A percentile compares a stretch with the other conserved stretches of the same genome.
Evolutionary conservation across 1,140 invertebrate genomes (phyloP).

Genomic region (Phthorimaea operculella): DNA sequence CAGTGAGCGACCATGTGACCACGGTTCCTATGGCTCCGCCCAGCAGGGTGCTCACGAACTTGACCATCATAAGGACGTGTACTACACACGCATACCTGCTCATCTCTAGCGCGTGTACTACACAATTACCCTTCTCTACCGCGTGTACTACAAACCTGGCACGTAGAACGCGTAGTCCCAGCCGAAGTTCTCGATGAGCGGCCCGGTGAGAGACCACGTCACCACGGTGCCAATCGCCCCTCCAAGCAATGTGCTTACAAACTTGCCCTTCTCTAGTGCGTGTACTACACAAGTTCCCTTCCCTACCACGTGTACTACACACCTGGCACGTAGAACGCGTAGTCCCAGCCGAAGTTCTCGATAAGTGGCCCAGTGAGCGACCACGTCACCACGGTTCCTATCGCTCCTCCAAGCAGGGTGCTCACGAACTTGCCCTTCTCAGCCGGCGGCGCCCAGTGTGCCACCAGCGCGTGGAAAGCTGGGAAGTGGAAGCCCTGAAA

Average conservation of each 20-base stretch:
- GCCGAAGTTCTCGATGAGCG: conserved; percentile 72
- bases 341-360: conserved; percentile 75
- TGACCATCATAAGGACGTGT: too few relatives aligned
- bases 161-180: conserved; percentile 82
- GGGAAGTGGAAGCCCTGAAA: conserved; percentile 76
- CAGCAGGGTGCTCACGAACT: conserved; percentile 77
- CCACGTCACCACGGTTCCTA: conserved; percentile 82
- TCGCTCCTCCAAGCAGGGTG: conserved; percentile 77
- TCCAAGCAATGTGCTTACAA: conserved; percentile 77
- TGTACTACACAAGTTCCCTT: conserved; percentile 11
- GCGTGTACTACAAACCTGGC: conserved; percentile 62
- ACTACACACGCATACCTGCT: too few relatives aligned
- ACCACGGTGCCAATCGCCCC: conserved; percentile 82
- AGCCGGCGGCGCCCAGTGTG: conserved; percentile 78
- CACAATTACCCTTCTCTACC: too few relatives aligned
- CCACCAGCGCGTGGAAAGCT: conserved; percentile 77
- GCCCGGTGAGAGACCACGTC: conserved; percentile 76
- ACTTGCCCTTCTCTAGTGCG: conserved; percentile 82
- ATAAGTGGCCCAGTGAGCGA: conserved; percentile 75
- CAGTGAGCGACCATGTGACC: conserved; percentile 78
- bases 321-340: conserved; percentile 79
- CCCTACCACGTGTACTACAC: not conserved
- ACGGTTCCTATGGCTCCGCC: conserved; percentile 83
- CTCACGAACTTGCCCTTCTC: conserved; percentile 82
- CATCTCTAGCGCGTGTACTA: too few relatives aligned